Evolutionary conservation across 2,797 vertebrate species (phyloP), one percentile per base, ranked within the genome.

Genomic region (Simalia tracyae): DNA sequence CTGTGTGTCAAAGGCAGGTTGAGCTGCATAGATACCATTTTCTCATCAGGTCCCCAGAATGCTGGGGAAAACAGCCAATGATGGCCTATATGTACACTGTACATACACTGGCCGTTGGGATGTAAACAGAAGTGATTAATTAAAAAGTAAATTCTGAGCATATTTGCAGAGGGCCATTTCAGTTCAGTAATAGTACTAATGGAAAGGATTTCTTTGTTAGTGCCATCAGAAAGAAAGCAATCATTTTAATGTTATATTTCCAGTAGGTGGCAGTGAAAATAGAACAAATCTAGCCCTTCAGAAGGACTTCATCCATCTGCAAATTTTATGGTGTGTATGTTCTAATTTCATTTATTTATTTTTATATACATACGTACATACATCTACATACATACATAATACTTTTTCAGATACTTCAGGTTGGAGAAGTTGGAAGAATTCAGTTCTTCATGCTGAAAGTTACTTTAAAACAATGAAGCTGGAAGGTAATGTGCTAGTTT

Each of bases 181-280:
- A 61, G 26, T 42, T 85, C 61, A 64, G 26, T 61, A 61, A 22
- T 12, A 15, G n/a, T 14, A n/a, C 26, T 24, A 85, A 86, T 68
- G 11, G 19, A 50, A 85, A 15, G 26, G 8, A 66, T 54, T 10
- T 63, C n/a, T 81, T 87, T 63, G 6, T 63, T 56, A 91, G 17
- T 63, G 11, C 31, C 1, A 5, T 56, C 66, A 94, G 95, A 93
- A 81, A 5, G 57, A 88, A 50, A 90, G 36, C 87, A 89, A 92
- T 88, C 50, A 91, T 90, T 56, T 84, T 81, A 56, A 84, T 93
- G 91, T 36, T 0, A 84, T 60, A 88, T 92, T 95, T 93, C 94
- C 94, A 95, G 94, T 90, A 96, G 95, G 72, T 95, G 94, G 91
- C 94, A 95, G 86, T 92, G 88, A 93, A 93, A 42, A 17, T 93